A percentile compares a stretch with the other conserved stretches of the same genome.
Conservation (phyloP, 2,888 invertebrate genomes). For the Dyspetes luteomarginatus region DNA sequence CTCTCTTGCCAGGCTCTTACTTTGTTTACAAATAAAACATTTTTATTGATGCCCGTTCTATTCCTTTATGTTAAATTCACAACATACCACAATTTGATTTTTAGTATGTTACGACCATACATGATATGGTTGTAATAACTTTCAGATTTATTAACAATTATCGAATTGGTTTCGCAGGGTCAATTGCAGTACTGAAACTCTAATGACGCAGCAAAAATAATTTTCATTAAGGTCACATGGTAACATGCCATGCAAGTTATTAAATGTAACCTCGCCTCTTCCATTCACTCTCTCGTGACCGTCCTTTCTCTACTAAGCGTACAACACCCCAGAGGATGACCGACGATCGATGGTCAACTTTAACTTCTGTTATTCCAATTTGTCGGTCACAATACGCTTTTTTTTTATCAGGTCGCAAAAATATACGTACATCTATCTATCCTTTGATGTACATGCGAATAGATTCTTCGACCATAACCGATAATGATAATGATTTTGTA, state of each 20-base stretch:
- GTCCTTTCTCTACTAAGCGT: not conserved
- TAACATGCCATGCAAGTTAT: slow-evolving; percentile 46
- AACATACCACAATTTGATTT: too few relatives aligned
- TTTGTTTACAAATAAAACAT: too few relatives aligned
- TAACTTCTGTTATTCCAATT: slow-evolving; percentile 9
- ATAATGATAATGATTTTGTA: too few relatives aligned
- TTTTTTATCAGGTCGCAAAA: not conserved
- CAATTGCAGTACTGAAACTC: slow-evolving; percentile 19
- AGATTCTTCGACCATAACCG: too few relatives aligned
- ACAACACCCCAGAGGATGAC: not conserved
- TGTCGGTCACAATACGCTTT: not conserved
- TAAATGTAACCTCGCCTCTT: slow-evolving; percentile 23
- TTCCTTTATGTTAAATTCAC: too few relatives aligned
- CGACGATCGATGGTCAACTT: slow-evolving; percentile 5
- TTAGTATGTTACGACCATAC: too few relatives aligned
- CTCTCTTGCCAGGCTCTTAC: too few relatives aligned
- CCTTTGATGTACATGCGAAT: too few relatives aligned
- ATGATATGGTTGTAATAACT: too few relatives aligned
- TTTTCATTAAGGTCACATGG: slow-evolving; percentile 17
- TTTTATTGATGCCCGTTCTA: too few relatives aligned
- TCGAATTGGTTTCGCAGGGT: slow-evolving; percentile 4
- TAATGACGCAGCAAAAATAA: slow-evolving; percentile 23
- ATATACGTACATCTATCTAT: too few relatives aligned
- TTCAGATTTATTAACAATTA: slow-evolving; percentile 10
- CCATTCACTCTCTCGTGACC: not conserved